A percentile compares a stretch with the other conserved stretches of the same genome.
These are phyloP conservation scores for Platichthys flesus DNA, from an alignment of 2,113 vertebrate species.

Conservation along the genomic window DNA sequence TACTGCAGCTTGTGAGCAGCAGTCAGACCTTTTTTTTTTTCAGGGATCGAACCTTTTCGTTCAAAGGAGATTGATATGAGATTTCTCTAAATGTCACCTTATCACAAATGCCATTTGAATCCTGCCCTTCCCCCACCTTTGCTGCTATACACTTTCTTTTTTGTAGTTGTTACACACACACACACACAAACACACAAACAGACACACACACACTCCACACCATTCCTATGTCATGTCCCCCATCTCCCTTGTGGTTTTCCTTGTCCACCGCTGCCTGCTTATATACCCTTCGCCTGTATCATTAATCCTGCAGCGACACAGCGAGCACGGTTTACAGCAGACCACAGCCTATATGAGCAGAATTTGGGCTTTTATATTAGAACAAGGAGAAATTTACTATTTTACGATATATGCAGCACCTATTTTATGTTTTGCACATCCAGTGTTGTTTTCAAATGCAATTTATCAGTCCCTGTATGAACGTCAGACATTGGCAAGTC, in stretches of 20 bases:
- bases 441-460: too few species aligned
- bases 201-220: constrained; percentile 8
- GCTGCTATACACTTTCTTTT: constrained; percentile 39
- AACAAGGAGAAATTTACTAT: background rate
- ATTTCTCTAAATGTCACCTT: constrained; percentile 75
- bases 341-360: background rate
- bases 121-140: constrained; percentile 12
- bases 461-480: too few species aligned
- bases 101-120: constrained; percentile 71
- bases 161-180: constrained; percentile 2
- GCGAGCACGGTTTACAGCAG: background rate
- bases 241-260: constrained; percentile 38
- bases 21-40: background rate
- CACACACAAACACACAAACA: constrained; percentile 16
- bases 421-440: too few species aligned
- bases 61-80: constrained; percentile 54
- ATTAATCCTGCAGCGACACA: constrained; percentile 49
- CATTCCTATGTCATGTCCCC: constrained; percentile 13
- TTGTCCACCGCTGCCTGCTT: constrained; percentile 38
- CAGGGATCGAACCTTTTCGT: constrained; percentile 44
- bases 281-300: constrained; percentile 12
- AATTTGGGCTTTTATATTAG: too few species aligned
- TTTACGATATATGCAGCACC: too few species aligned
- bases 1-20: constrained; percentile 7
- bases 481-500: background rate